These are phyloP conservation scores for Erpornis zantholeuca DNA, from an alignment of 2,113 vertebrate genomes.

Conservation along the genomic window DNA sequence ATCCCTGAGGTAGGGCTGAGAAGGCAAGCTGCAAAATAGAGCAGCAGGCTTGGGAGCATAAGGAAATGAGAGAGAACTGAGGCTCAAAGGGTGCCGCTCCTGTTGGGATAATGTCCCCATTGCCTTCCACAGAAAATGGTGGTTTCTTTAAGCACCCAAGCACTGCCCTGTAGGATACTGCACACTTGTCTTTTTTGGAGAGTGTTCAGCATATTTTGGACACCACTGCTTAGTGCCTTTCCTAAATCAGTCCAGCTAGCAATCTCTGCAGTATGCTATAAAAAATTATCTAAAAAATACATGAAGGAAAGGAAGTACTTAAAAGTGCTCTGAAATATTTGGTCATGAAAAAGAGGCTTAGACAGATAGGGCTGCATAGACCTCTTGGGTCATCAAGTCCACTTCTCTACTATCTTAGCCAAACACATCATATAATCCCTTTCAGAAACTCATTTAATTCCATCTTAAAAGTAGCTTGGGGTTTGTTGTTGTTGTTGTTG, in stretches of 20 bases:
- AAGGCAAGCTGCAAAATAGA: neutral
- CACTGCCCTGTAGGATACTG: neutral
- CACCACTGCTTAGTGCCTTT: neutral
- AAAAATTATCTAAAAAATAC: slow-evolving; percentile 13
- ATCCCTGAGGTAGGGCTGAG: neutral
- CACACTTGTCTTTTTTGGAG: neutral
- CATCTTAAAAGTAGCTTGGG: neutral
- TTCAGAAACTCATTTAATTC: slow-evolving; percentile 13
- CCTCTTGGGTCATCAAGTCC: slow-evolving; percentile 1
- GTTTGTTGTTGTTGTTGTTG: neutral
- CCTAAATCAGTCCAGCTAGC: neutral
- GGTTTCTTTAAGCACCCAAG: neutral
- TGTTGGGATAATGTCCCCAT: neutral
- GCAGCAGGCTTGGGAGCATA: neutral
- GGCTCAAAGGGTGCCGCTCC: neutral
- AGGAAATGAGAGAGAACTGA: neutral
- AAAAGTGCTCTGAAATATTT: neutral
- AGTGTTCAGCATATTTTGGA: neutral
- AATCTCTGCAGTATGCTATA: neutral
- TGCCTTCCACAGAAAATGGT: neutral
- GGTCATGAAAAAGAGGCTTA: neutral
- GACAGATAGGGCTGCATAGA: neutral
- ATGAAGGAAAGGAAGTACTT: slow-evolving; percentile 8
- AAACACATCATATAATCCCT: slow-evolving; percentile 13
- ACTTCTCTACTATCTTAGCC: slow-evolving; percentile 12